Evolutionary conservation across 2,888 invertebrate genomes (phyloP), one percentile per base, ranked within the genome.

Genomic region (Epinotia ramella): DNA sequence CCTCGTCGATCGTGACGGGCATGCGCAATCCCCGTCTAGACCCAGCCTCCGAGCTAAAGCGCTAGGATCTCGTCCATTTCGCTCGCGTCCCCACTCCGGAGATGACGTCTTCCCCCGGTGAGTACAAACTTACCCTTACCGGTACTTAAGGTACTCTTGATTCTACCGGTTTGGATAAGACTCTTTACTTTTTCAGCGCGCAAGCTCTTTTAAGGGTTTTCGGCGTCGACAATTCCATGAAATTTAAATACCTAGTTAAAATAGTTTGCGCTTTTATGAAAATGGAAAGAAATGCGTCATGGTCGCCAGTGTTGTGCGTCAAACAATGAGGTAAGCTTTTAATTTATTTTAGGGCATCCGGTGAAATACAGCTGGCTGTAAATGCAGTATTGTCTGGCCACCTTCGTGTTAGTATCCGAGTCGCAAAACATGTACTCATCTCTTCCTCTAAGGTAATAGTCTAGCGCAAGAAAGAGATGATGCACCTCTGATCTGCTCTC

Each of bases 21-120:
- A 68, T 73, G 73, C 73, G 73, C 68, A 69, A 46, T 44, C 44
- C 68, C 56, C 12, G 46, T 46, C 73, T 59, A 60, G 69, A 60
- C 69, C 24, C 73, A 73, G 73, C 73, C 44, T 73, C 73, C 57
- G 63, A 18, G 63, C 68, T 73, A 69, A 68, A 57, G 63, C 63
- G 28, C 73, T 64, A 69, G 63, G 46, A 28, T 46, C 73, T 56
- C 63, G 73, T 63, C 46, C 73, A 73, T 73, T 73, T 73, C 40
- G 73, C 46, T 73, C 73, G 63, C 18, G 73, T 57, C 68, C 57
- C 63, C 68, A n/a, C 18, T 57, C 56, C 44, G 13, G 56, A 57
- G 53, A 63, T 69, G 73, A 68, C 68, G 63, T 57, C 64, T 57
- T 59, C 59, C 18, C 62, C 16, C n/a, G 73, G 73, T 73, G 44